Conservation (phyloP, 2,797 vertebrate species). For the Urosaurus nigricauda region DNA sequence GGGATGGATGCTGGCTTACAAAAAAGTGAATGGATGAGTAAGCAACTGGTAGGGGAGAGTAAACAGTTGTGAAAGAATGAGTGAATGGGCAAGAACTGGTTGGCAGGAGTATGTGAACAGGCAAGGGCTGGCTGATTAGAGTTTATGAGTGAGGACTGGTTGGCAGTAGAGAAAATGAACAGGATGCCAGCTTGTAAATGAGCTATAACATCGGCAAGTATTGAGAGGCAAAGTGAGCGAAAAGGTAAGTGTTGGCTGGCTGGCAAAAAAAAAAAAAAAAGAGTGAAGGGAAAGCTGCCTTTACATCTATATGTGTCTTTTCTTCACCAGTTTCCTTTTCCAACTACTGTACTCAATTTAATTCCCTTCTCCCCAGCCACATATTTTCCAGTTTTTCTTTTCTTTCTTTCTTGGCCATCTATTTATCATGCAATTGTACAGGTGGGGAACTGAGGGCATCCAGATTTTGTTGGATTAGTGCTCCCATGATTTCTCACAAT, state of each 20-base stretch:
- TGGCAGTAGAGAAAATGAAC: background rate
- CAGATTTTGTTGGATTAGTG: background rate
- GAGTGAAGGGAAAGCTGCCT: background rate
- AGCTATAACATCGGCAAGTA: background rate
- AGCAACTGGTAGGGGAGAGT: background rate
- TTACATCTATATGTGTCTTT: background rate
- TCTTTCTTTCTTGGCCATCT: background rate
- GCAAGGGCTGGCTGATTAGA: background rate
- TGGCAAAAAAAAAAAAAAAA: background rate
- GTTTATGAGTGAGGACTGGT: background rate
- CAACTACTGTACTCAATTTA: background rate
- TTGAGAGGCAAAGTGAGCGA: background rate
- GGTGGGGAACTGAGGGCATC: background rate
- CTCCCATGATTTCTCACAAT: background rate
- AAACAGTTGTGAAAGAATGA: no score
- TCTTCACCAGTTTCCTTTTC: background rate
- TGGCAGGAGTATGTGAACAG: background rate
- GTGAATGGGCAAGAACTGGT: background rate
- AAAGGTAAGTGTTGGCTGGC: background rate
- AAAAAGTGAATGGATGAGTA: background rate
- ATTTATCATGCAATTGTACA: background rate
- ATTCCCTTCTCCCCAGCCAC: background rate
- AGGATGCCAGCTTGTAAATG: background rate
- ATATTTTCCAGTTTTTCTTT: background rate
- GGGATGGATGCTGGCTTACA: no score